Conservation (phyloP, 2,113 vertebrate species). For the Petrocephalus microphthalmus region DNA sequence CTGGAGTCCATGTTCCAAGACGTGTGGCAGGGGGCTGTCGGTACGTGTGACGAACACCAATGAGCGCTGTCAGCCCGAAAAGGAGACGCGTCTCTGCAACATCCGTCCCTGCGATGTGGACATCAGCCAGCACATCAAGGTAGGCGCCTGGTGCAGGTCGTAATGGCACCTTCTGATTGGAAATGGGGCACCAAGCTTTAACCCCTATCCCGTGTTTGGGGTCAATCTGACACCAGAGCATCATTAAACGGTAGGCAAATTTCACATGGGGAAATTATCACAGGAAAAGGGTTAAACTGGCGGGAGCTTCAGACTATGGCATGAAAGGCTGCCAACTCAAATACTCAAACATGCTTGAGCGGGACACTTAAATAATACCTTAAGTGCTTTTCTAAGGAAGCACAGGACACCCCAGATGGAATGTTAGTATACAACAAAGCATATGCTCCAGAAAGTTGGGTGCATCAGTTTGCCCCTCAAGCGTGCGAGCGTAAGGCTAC, state of each 20-base stretch:
- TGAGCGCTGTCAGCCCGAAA: constrained; percentile 68
- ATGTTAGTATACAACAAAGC: not conserved
- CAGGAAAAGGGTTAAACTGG: not conserved
- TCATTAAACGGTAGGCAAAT: too few species aligned
- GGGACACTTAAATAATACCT: not conserved
- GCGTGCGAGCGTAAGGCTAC: not conserved
- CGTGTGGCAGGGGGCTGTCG: constrained; percentile 85
- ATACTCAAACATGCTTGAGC: not conserved
- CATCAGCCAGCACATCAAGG: constrained; percentile 81
- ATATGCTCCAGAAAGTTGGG: not conserved
- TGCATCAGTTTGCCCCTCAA: not conserved
- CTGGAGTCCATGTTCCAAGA: constrained; percentile 90
- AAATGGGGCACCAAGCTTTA: constrained; percentile 1
- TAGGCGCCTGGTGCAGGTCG: constrained; percentile 33
- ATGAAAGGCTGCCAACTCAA: not conserved
- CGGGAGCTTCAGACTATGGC: not conserved
- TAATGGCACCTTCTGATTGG: not conserved
- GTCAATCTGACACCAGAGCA: too few species aligned
- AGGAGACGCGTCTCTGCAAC: constrained; percentile 85
- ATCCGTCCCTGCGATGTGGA: constrained; percentile 80
- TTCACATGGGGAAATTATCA: too few species aligned
- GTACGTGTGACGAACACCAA: constrained; percentile 82
- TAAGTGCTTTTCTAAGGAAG: not conserved
- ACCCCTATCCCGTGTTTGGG: too few species aligned
- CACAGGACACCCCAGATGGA: not conserved